phyloP scores from a whole-genome alignment of 1,140 invertebrate genomes.

The Dendroctonus valens region DNA sequence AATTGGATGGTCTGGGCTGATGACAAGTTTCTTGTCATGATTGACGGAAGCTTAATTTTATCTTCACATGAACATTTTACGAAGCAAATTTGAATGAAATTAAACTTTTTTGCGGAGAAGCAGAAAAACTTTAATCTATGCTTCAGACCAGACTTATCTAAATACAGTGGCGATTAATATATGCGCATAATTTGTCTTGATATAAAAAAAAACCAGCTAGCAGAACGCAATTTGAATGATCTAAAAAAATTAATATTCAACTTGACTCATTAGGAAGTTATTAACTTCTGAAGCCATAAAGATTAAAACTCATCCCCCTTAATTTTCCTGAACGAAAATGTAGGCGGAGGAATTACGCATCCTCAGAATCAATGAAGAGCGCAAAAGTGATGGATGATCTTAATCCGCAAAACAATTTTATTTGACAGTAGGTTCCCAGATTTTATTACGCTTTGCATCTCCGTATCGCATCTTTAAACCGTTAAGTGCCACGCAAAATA shows the following conservation, averaged over 20 bases:
- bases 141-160: not conserved
- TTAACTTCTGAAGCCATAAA: conserved; percentile 11
- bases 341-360: conserved; percentile 7
- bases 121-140: not conserved
- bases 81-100: too few relatives aligned
- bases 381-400: conserved; percentile 21
- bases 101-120: not conserved
- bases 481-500: conserved; percentile 17
- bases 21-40: too few relatives aligned
- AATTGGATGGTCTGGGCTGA: too few relatives aligned
- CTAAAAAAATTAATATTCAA: not conserved
- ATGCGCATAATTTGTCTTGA: not conserved
- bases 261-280: not conserved
- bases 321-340: conserved; percentile 18
- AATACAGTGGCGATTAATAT: not conserved
- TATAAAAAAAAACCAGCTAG: not conserved
- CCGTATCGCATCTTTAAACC: conserved; percentile 14
- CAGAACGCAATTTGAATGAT: not conserved
- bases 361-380: conserved; percentile 19
- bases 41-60: too few relatives aligned
- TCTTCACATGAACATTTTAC: too few relatives aligned
- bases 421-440: conserved; percentile 15
- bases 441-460: conserved; percentile 14
- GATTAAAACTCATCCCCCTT: conserved; percentile 19
- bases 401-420: conserved; percentile 17